A percentile compares a stretch with the other conserved stretches of the same genome.
Conservation (phyloP, 1,140 invertebrate species). For the Atta texana region DNA sequence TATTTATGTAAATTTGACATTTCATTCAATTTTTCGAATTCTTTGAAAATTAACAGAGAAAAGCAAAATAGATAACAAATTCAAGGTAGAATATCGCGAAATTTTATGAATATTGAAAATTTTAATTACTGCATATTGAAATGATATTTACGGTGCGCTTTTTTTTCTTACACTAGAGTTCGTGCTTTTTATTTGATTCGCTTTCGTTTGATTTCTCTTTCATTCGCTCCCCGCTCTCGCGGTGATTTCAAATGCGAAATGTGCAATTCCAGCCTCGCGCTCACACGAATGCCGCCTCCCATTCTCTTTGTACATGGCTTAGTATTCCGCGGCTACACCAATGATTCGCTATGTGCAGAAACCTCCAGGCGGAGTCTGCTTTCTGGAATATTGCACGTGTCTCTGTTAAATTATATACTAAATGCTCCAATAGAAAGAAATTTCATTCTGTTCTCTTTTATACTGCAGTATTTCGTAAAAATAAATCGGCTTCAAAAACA, state of each 20-base stretch:
- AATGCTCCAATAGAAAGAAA: conserved; percentile 31
- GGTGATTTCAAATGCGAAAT: conserved; percentile 52
- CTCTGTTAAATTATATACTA: conserved; percentile 51
- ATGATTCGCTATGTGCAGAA: conserved; percentile 40
- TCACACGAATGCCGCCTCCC: conserved; percentile 9
- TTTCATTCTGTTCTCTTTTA: conserved; percentile 41
- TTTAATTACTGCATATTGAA: conserved; percentile 3
- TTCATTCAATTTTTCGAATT: neutral
- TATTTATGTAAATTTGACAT: neutral
- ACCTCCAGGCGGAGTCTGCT: conserved; percentile 28
- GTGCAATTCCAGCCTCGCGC: conserved; percentile 48
- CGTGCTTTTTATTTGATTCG: conserved; percentile 51
- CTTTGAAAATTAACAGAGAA: neutral
- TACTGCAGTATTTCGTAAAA: neutral
- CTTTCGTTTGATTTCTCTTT: conserved; percentile 60
- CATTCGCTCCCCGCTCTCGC: conserved; percentile 28
- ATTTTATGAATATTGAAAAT: conserved; percentile 2
- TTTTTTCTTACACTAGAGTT: conserved; percentile 5
- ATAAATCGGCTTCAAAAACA: neutral
- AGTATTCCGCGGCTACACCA: conserved; percentile 45
- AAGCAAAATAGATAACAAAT: neutral
- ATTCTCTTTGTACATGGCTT: conserved; percentile 44
- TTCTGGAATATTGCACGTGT: conserved; percentile 39
- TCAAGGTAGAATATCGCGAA: neutral
- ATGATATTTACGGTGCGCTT: neutral